Conservation (phyloP, 2,113 vertebrate species). For the Lepus europaeus region DNA sequence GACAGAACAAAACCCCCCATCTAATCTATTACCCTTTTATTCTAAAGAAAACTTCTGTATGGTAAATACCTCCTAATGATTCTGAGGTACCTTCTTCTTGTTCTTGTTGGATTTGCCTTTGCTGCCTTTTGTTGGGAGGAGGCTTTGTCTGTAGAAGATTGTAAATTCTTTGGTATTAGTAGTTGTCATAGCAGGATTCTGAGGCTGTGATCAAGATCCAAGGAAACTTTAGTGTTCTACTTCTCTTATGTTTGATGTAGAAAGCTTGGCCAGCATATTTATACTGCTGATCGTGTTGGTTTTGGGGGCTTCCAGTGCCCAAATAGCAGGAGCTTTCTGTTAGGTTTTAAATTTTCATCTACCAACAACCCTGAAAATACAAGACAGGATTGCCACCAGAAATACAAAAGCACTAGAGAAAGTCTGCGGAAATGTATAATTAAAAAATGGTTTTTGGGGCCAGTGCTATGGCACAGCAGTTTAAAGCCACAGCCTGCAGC, state of each 20-base stretch:
- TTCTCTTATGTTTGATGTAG: neutral
- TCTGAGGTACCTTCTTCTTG: neutral
- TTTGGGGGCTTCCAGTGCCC: neutral
- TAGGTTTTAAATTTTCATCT: neutral
- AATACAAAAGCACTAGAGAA: neutral
- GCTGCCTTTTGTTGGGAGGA: conserved; percentile 17
- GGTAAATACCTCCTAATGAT: neutral
- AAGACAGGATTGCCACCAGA: neutral
- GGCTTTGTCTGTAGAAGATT: neutral
- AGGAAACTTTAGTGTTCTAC: neutral
- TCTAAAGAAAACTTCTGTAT: conserved; percentile 15
- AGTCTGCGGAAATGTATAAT: no score
- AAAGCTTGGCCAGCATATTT: neutral
- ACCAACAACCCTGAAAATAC: neutral
- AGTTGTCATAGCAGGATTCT: conserved; percentile 2
- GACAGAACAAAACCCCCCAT: neutral
- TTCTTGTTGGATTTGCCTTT: conserved; percentile 9
- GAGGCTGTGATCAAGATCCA: neutral
- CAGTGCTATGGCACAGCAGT: no score
- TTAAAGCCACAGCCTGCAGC: no score
- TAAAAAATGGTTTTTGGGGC: no score
- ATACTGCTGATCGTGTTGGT: neutral
- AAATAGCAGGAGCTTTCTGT: neutral
- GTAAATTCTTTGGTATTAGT: neutral
- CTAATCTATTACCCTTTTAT: neutral